Percentiles rank a stretch among this genome's conserved stretches.
Evolutionary conservation across 2,113 vertebrate genomes (phyloP).

Genomic region (Campylomormyrus numenius): DNA sequence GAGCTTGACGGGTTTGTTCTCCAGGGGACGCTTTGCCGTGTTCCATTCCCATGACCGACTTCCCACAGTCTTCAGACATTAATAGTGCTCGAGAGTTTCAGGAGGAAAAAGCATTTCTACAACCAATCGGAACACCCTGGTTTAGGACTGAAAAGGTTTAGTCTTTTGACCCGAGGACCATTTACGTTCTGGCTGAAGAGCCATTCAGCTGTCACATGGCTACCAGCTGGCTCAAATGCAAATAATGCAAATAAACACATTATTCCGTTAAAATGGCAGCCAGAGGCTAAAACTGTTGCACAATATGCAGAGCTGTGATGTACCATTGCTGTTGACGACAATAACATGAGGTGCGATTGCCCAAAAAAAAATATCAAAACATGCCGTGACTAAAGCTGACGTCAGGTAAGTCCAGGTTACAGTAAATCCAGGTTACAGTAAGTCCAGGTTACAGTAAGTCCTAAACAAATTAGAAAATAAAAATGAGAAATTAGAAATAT

Average conservation of each 20-base stretch:
- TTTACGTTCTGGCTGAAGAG: background rate
- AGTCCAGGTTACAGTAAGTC: background rate
- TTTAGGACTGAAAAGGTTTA: background rate
- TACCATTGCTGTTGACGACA: background rate
- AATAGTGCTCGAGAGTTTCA: background rate
- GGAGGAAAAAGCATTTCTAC: background rate
- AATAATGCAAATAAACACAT: background rate
- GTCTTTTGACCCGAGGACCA: background rate
- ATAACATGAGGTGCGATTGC: background rate
- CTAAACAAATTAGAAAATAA: background rate
- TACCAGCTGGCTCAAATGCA: background rate
- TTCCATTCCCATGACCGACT: constrained; percentile 5
- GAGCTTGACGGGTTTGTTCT: constrained; percentile 2
- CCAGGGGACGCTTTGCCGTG: background rate
- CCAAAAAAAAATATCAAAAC: background rate
- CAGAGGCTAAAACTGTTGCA: background rate
- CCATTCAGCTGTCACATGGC: background rate
- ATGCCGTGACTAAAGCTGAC: background rate
- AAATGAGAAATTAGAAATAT: background rate
- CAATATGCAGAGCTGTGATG: background rate
- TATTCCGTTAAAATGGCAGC: background rate
- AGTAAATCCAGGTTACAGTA: background rate
- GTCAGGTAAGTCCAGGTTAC: background rate
- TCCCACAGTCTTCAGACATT: background rate
- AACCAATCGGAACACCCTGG: background rate